Conservation (phyloP, 2,888 invertebrate species). For the Caenorhabditis drosophilae region DNA sequence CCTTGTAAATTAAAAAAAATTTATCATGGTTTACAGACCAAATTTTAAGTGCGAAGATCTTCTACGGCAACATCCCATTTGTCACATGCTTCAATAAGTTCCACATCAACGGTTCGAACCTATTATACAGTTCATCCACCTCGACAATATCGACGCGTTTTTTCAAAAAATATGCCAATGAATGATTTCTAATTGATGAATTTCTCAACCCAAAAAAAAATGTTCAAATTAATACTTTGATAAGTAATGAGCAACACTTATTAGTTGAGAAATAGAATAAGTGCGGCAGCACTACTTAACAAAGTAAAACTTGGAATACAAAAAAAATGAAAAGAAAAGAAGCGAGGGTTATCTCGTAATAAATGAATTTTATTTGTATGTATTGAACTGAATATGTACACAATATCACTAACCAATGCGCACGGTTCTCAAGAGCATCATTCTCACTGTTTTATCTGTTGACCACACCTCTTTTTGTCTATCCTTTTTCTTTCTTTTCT, state of each 20-base stretch:
- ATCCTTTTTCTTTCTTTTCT: background rate
- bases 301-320: conserved; percentile 7
- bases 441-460: conserved; percentile 30
- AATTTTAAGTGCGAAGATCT: conserved; percentile 32
- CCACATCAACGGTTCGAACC: conserved; percentile 24
- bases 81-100: conserved; percentile 30
- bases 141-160: conserved; percentile 21
- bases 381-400: too few relatives aligned
- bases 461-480: conserved; percentile 34
- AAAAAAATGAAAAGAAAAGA: background rate
- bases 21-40: too few relatives aligned
- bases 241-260: conserved; percentile 40
- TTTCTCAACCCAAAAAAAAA: too few relatives aligned
- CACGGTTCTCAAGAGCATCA: conserved; percentile 23
- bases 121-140: conserved; percentile 9
- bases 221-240: conserved; percentile 16
- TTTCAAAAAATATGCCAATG: conserved; percentile 40
- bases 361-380: conserved; percentile 5
- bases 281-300: conserved; percentile 47
- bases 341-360: background rate
- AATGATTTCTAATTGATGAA: conserved; percentile 35
- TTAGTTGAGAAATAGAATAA: conserved; percentile 16
- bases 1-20: too few relatives aligned
- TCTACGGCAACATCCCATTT: conserved; percentile 38
- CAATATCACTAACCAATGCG: conserved; percentile 12